Base-by-base conservation (phyloP, 2,113 vertebrate species). In the Brachyhypopomus gauderio region DNA sequence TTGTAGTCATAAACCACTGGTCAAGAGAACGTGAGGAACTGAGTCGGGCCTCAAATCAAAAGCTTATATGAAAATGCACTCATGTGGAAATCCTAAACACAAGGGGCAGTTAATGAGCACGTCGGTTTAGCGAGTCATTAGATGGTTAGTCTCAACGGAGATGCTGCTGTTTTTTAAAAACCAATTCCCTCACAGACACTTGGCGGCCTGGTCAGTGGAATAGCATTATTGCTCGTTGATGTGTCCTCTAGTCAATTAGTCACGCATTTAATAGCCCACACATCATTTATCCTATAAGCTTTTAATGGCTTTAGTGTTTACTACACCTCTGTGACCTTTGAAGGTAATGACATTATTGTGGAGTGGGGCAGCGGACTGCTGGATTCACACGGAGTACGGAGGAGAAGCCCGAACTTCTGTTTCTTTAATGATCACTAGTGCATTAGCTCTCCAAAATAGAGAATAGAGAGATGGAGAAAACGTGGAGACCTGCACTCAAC, bases 171-270 rank as follows among this genome's bases (percentile, higher is more conserved):
- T 22, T 69, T 20, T n/a, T 75, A 75, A 70, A 81, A 79, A 66
- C n/a, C 63, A 20, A 41, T 82, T 82, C 63, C 52, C 58, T 79
- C 71, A 62, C 45, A 66, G 30, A 55, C 41, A 74, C 72, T 73
- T 73, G 71, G 22, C 64, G 72, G 56, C 3, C 36, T 67, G 84
- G 64, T 85, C 80, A 82, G 76, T 79, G 56, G 73, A 82, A 75
- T 64, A 59, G 66, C 41, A 52, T 30, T 38, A 22, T 56, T 56
- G 48, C 59, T 80, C 58, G 27, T 58, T 64, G 71, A 70, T 64
- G 64, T 80, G 69, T 72, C 72, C 27, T 62, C 69, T 75, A 81
- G 48, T 56, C 52, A 69, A 75, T 59, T 75, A 81, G 62, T 75
- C 79, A 75, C n/a, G 62, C 72, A 74, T 64, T 66, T 59, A 75